Percentiles rank a stretch among this genome's conserved stretches.
Evolutionary conservation across 2,113 vertebrate genomes (phyloP).

Genomic region (Tupaia tana): DNA sequence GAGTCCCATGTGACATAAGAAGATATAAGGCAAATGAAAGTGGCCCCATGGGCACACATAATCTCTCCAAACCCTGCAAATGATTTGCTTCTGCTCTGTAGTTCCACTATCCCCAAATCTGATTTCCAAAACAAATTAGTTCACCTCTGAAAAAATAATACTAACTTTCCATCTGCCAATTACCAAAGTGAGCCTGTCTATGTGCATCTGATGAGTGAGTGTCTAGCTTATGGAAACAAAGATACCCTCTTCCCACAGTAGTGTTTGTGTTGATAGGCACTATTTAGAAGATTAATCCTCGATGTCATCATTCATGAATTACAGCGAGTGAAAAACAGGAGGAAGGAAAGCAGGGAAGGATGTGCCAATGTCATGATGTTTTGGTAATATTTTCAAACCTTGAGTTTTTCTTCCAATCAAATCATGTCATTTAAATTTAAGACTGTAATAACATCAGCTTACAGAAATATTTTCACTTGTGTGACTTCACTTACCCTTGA

Average conservation of each 20-base stretch:
- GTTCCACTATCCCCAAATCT: constrained; percentile 52
- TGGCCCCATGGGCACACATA: constrained; percentile 3
- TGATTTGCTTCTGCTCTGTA: constrained; percentile 50
- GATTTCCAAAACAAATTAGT: constrained; percentile 78
- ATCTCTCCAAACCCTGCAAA: not conserved
- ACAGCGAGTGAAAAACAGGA: constrained; percentile 65
- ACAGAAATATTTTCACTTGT: constrained; percentile 61
- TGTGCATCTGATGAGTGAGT: constrained; percentile 44
- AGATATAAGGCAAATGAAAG: constrained; percentile 21
- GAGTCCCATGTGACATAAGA: not conserved
- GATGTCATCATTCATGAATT: constrained; percentile 71
- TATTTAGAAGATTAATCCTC: constrained; percentile 73
- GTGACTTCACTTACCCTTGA: constrained; percentile 53
- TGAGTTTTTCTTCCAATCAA: constrained; percentile 48
- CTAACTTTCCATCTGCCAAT: constrained; percentile 29
- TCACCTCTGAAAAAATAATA: constrained; percentile 34
- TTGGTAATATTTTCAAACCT: constrained; percentile 58
- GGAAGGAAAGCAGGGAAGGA: constrained; percentile 54
- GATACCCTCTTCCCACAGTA: constrained; percentile 67
- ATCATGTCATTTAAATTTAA: constrained; percentile 69
- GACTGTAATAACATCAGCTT: constrained; percentile 62
- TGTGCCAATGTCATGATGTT: constrained; percentile 49
- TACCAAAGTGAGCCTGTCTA: constrained; percentile 14
- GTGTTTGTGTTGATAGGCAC: constrained; percentile 67
- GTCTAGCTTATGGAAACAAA: constrained; percentile 72